Evolutionary conservation across 2,113 vertebrate genomes (phyloP).

Genomic region (Cinclus mexicanus): DNA sequence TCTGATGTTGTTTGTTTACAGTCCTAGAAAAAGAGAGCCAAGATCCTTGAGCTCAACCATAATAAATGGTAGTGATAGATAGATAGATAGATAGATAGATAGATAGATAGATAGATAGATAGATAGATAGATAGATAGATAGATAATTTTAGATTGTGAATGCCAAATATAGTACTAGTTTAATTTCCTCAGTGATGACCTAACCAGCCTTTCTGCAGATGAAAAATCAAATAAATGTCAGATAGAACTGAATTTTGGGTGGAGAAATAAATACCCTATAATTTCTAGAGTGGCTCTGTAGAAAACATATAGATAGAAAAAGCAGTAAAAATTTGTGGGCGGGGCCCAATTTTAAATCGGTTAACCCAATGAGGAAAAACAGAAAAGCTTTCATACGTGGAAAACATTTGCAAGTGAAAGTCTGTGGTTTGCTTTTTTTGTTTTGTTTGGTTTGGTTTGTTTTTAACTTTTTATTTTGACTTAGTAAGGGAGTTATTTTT

Average conservation of each 20-base stretch:
- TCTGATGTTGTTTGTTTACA: neutral
- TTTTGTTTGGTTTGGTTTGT: neutral
- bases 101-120: neutral
- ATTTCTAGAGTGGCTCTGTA: neutral
- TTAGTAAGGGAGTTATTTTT: neutral
- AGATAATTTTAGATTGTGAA: neutral
- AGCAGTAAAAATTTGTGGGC: neutral
- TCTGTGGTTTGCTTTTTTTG: neutral
- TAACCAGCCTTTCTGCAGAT: neutral
- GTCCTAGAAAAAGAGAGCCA: neutral
- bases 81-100: neutral
- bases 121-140: neutral
- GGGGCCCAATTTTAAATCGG: neutral
- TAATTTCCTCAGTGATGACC: neutral
- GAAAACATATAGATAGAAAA: neutral
- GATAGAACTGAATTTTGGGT: neutral
- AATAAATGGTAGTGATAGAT: neutral
- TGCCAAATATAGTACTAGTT: neutral
- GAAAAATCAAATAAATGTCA: neutral
- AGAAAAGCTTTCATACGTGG: neutral
- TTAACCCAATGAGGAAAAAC: neutral
- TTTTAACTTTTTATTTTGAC: neutral
- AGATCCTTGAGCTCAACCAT: neutral
- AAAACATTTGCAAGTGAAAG: neutral
- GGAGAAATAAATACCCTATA: neutral